Percentiles rank a stretch among this genome's conserved stretches.
Conservation (phyloP, 2,113 vertebrate genomes). For the Larimichthys crocea region DNA sequence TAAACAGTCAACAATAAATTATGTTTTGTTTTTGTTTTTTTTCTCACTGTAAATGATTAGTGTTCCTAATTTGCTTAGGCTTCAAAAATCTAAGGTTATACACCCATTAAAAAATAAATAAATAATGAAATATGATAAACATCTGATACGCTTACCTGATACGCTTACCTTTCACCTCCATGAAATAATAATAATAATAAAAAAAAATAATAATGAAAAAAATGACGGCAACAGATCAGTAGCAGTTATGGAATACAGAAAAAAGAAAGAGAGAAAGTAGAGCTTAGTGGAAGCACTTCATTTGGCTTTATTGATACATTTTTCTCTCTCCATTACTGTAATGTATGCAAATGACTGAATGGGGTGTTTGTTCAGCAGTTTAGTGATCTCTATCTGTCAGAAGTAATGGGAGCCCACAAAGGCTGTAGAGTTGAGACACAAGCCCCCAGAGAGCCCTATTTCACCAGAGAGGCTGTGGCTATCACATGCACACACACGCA, state of each 20-base stretch:
- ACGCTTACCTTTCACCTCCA: constrained; percentile 11
- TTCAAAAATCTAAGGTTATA: constrained; percentile 8
- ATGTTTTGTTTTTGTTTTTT: constrained; percentile 23
- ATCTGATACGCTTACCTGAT: background rate
- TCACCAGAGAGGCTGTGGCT: constrained; percentile 64
- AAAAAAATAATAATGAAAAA: background rate
- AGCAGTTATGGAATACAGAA: background rate
- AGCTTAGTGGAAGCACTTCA: constrained; percentile 61
- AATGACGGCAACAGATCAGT: background rate
- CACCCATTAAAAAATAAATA: background rate
- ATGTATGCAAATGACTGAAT: constrained; percentile 85
- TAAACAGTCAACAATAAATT: constrained; percentile 55
- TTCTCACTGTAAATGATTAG: constrained; percentile 22
- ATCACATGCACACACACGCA: constrained; percentile 20
- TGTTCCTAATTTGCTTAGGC: constrained; percentile 33
- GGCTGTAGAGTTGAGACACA: constrained; percentile 80
- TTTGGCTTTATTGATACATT: constrained; percentile 79
- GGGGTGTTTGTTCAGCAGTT: constrained; percentile 85
- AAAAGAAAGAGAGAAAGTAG: constrained; percentile 1
- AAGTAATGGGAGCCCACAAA: constrained; percentile 82
- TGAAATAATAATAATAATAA: background rate
- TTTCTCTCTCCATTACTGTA: constrained; percentile 80
- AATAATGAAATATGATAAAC: background rate
- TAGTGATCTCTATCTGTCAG: constrained; percentile 83
- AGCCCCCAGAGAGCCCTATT: constrained; percentile 78